These are phyloP conservation scores for Hystrix brachyura DNA, from an alignment of 2,113 vertebrate genomes.

Conservation along the genomic window DNA sequence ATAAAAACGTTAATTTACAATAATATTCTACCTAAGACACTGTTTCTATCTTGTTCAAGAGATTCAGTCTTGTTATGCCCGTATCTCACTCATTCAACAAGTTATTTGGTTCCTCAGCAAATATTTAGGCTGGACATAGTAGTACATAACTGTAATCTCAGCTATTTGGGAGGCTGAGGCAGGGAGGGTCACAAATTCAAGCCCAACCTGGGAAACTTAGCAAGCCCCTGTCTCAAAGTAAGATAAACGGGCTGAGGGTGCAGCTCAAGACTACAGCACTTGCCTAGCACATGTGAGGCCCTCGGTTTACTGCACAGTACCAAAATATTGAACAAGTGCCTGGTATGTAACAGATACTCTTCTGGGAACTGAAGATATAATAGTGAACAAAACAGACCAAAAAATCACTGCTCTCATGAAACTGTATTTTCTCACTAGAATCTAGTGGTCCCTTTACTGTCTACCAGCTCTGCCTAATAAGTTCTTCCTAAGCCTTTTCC, in stretches of 20 bases:
- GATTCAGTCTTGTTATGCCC: not conserved
- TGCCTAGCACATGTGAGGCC: not conserved
- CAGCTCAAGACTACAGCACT: not conserved
- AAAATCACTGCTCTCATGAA: not conserved
- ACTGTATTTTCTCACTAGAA: not conserved
- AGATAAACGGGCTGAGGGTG: not conserved
- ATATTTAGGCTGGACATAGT: not conserved
- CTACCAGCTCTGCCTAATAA: not conserved
- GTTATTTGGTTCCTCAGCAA: constrained; percentile 24
- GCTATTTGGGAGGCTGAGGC: not conserved
- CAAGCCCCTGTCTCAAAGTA: not conserved
- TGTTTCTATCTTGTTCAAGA: constrained; percentile 30
- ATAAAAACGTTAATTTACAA: not conserved
- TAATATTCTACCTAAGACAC: not conserved
- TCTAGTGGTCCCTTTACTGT: not conserved
- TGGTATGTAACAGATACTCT: not conserved
- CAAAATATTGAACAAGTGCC: not conserved
- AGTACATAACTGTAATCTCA: not conserved
- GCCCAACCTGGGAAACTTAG: not conserved
- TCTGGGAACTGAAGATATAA: not conserved
- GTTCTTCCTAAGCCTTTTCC: not conserved
- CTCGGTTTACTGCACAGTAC: not conserved
- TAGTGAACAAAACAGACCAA: not conserved
- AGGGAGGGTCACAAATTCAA: not conserved
- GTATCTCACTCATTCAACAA: not conserved